Evolutionary conservation across 1,140 invertebrate genomes (phyloP), one percentile per base, ranked within the genome.

Genomic region (Hyphantria cunea): DNA sequence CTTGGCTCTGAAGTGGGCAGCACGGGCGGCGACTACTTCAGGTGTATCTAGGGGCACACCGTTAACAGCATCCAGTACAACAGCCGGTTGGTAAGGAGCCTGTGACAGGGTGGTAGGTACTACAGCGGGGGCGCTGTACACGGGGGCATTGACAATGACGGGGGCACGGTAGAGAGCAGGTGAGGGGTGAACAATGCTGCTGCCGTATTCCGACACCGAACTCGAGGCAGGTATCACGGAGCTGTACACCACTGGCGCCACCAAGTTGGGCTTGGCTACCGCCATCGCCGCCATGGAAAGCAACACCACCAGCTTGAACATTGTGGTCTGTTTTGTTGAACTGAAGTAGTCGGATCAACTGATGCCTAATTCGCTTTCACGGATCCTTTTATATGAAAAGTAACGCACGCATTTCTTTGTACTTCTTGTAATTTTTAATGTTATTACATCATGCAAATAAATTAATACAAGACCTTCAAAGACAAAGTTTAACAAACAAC

Each of bases 251-350:
- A 87, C 33, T 3, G 89, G 86, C 12, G 81, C 68, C 50, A 86
- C 80, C 31, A 78, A 44, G 42, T 84, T 76, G 8, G 90, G 89
- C 58, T 90, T 89, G 55, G 89, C 89, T 32, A 85, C 80, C 13
- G 89, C 90, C 54, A 92, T 52, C 62, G 84, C 86, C 47, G 80
- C 51, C 45, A 80, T 64, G 42, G 80, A 81, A 64, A 89, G 80
- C 64, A 90, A 85, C 69, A 90, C 80, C 75, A 91, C 82, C 81
- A 87, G 66, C 73, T 89, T 89, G 88, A 86, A 92, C 85, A 87
- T 90, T 76, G 74, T 91, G 88, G 88, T 92, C 86, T 90, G 88
- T 90, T 84, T 91, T 90, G 53, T 66, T 64, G 72, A 71, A 76
- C 73, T 76, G 76, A 82, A 68, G 61, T 75, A 67, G 25, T 59